A percentile compares a stretch with the other conserved stretches of the same genome.
These are phyloP conservation scores for Psophia crepitans DNA, from an alignment of 2,113 vertebrate genomes.

Conservation along the genomic window DNA sequence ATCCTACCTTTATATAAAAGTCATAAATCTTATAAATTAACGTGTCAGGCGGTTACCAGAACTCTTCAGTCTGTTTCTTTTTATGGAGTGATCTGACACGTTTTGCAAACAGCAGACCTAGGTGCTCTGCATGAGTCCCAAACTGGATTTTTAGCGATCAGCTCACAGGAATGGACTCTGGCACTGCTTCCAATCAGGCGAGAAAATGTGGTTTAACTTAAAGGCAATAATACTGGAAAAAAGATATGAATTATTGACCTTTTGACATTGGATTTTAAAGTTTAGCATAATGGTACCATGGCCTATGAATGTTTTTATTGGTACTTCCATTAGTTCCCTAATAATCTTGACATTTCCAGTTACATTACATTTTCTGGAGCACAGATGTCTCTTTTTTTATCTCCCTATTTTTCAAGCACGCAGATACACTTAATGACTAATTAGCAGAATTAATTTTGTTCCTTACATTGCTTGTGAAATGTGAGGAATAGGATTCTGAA, in stretches of 20 bases:
- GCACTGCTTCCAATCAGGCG: background rate
- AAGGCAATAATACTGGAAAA: background rate
- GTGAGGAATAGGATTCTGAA: background rate
- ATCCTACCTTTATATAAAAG: slow-evolving; percentile 52
- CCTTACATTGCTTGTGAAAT: background rate
- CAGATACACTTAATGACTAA: background rate
- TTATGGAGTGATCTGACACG: slow-evolving; percentile 41
- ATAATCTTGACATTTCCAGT: background rate
- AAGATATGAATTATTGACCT: slow-evolving; percentile 33
- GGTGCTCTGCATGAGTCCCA: slow-evolving; percentile 33
- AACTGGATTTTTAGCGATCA: slow-evolving; percentile 25
- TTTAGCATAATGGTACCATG: background rate
- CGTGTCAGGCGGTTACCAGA: slow-evolving; percentile 46
- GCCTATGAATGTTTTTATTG: slow-evolving; percentile 18
- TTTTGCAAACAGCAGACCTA: slow-evolving; percentile 44
- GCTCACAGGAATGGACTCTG: slow-evolving; percentile 30
- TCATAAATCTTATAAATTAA: slow-evolving; percentile 59
- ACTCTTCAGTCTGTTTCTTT: slow-evolving; percentile 60
- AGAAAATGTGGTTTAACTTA: slow-evolving; percentile 53
- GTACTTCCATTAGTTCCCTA: background rate
- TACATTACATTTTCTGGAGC: background rate
- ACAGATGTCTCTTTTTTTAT: background rate
- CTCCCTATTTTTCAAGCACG: background rate
- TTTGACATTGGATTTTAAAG: slow-evolving; percentile 17
- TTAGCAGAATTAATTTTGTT: background rate